Evolutionary conservation across 37 sponge, comb jelly and placozoan species (phyloP).

Genomic region (Ianthella basta): DNA sequence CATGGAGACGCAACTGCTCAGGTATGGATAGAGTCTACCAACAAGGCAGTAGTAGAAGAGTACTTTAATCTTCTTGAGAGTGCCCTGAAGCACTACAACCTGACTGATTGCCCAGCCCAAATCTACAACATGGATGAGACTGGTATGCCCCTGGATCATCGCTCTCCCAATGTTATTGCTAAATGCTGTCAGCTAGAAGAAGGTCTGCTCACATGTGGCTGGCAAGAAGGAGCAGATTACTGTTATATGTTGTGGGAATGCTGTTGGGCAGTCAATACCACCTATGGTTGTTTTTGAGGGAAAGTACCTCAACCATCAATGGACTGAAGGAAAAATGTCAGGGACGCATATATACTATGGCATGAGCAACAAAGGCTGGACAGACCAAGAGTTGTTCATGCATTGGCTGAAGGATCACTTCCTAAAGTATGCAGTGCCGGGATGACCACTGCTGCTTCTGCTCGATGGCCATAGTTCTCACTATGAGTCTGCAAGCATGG

Average conservation of each 20-base stretch:
- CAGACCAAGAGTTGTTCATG: slow-evolving; percentile 17
- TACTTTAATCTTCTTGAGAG: slow-evolving; percentile 13
- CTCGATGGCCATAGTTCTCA: slow-evolving; percentile 38
- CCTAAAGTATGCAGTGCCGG: slow-evolving; percentile 30
- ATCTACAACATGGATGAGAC: slow-evolving; percentile 52
- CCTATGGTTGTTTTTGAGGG: not conserved
- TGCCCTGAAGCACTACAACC: slow-evolving; percentile 17
- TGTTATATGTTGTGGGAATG: not conserved
- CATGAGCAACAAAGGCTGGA: no score
- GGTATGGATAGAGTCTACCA: slow-evolving; percentile 27
- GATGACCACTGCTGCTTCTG: slow-evolving; percentile 3
- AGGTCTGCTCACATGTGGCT: not conserved
- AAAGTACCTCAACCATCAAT: not conserved
- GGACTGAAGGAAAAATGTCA: not conserved
- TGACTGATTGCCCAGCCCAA: slow-evolving; percentile 33
- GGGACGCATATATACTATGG: no score
- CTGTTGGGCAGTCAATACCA: not conserved
- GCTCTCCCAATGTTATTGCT: not conserved
- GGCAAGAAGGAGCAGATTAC: not conserved
- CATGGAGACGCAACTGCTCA: slow-evolving; percentile 37
- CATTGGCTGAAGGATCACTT: slow-evolving; percentile 33
- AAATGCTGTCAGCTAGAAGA: not conserved
- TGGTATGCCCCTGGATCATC: slow-evolving; percentile 44
- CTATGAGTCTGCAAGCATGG: slow-evolving; percentile 17
- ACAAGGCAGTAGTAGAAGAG: not conserved